Percentiles rank a stretch among this genome's conserved stretches.
Conservation (phyloP, 2,888 invertebrate species). For the Parasteatoda lunata region DNA sequence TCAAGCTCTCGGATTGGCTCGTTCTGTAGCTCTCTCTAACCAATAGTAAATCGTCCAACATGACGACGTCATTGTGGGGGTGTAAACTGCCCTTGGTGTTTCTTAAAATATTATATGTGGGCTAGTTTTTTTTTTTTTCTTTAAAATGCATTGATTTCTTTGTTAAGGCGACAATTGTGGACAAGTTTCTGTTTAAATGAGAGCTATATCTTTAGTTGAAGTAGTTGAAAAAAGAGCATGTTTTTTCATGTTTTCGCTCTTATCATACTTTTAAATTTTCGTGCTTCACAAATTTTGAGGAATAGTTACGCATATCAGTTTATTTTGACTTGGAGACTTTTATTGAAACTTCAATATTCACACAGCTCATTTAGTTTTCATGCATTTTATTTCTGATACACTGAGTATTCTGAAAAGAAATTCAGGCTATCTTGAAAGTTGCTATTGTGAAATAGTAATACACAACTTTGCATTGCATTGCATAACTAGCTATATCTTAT, state of each 20-base stretch:
- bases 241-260: not conserved
- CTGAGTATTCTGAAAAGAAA: no score
- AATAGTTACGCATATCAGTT: no score
- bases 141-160: not conserved
- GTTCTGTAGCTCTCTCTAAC: not conserved
- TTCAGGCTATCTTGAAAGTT: no score
- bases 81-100: conserved; percentile 29
- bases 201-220: not conserved
- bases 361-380: no score
- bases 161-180: not conserved
- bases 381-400: no score
- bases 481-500: no score
- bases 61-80: conserved; percentile 47
- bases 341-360: no score
- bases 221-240: not conserved
- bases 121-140: not conserved
- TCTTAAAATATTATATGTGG: conserved; percentile 19
- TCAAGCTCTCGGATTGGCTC: conserved; percentile 21
- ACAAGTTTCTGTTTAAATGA: not conserved
- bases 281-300: no score
- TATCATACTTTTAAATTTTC: not conserved
- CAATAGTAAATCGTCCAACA: conserved; percentile 1
- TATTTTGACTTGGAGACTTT: no score
- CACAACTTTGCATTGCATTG: no score
- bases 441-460: no score